phyloP scores from a whole-genome alignment of 2,797 vertebrate species.

The Lagodon rhomboides region DNA sequence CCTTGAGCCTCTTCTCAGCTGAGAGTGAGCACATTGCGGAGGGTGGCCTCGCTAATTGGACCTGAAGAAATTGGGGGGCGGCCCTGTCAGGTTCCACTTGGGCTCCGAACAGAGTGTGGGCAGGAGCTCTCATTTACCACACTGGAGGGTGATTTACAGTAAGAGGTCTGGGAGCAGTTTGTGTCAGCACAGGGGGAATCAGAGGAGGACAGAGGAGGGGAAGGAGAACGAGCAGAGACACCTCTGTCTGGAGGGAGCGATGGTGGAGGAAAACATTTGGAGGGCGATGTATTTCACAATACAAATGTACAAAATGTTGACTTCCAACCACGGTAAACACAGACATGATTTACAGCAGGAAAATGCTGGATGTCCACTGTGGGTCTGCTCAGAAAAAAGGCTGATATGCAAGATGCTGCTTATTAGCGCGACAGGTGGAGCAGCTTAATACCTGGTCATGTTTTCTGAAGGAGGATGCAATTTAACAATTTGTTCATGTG shows the following conservation, averaged over 20 bases:
- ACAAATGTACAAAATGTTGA: not conserved
- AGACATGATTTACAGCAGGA: not conserved
- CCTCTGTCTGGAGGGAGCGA: slow-evolving; percentile 4
- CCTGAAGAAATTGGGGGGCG: slow-evolving; percentile 42
- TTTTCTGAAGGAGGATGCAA: not conserved
- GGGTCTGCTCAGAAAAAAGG: not conserved
- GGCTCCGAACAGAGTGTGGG: slow-evolving; percentile 43
- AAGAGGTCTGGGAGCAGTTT: slow-evolving; percentile 47
- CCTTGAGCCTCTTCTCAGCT: slow-evolving; percentile 44
- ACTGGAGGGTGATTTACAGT: slow-evolving; percentile 45
- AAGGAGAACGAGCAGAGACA: slow-evolving; percentile 25
- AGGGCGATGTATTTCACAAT: not conserved
- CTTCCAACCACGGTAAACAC: not conserved
- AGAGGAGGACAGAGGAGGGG: slow-evolving; percentile 16
- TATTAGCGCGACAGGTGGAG: not conserved
- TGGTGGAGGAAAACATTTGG: slow-evolving; percentile 2
- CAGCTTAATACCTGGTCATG: not conserved
- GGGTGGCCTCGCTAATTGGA: slow-evolving; percentile 67
- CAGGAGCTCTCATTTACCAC: slow-evolving; percentile 42
- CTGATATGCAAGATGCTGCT: not conserved
- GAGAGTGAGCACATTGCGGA: slow-evolving; percentile 26
- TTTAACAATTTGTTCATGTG: not conserved
- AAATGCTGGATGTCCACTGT: not conserved
- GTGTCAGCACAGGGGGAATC: slow-evolving; percentile 32
- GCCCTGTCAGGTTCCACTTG: slow-evolving; percentile 50